These are phyloP conservation scores for Tyria jacobaeae DNA, from an alignment of 2,888 invertebrate species.

Conservation along the genomic window DNA sequence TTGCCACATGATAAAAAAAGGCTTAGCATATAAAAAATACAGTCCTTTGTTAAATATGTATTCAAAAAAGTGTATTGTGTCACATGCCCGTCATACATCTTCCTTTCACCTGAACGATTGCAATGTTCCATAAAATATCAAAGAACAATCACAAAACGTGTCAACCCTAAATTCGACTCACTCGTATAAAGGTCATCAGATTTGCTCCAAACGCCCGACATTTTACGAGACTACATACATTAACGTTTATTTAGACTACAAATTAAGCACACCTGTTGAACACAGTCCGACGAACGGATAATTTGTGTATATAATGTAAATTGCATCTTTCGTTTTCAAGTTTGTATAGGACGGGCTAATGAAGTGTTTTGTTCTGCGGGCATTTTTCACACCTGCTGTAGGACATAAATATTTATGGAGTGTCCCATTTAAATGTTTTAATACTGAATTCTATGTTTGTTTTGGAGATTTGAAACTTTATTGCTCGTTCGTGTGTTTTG, in stretches of 20 bases:
- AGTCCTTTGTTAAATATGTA: no score
- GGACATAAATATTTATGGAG: constrained; percentile 40
- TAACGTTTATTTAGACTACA: constrained; percentile 75
- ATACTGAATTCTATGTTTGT: constrained; percentile 18
- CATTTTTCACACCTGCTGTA: constrained; percentile 45
- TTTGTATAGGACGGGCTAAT: constrained; percentile 60
- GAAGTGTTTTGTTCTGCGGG: constrained; percentile 54
- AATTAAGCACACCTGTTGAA: constrained; percentile 81
- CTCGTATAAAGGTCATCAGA: constrained; percentile 49
- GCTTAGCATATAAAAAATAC: no score
- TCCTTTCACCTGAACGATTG: constrained; percentile 16
- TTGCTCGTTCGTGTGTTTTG: constrained; percentile 4
- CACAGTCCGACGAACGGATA: constrained; percentile 59
- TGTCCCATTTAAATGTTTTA: constrained; percentile 28
- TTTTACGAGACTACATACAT: constrained; percentile 51
- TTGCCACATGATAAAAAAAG: no score
- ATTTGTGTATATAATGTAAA: constrained; percentile 78
- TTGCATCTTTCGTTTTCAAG: constrained; percentile 63
- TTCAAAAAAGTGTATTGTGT: neutral
- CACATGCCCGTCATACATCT: neutral
- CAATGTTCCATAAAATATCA: constrained; percentile 7
- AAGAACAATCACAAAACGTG: constrained; percentile 2
- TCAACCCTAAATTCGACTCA: constrained; percentile 41
- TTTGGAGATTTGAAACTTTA: constrained; percentile 5
- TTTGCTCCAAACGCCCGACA: constrained; percentile 59